These are phyloP conservation scores for Botia almorhae DNA, from an alignment of 2,797 vertebrate species.

Conservation along the genomic window DNA sequence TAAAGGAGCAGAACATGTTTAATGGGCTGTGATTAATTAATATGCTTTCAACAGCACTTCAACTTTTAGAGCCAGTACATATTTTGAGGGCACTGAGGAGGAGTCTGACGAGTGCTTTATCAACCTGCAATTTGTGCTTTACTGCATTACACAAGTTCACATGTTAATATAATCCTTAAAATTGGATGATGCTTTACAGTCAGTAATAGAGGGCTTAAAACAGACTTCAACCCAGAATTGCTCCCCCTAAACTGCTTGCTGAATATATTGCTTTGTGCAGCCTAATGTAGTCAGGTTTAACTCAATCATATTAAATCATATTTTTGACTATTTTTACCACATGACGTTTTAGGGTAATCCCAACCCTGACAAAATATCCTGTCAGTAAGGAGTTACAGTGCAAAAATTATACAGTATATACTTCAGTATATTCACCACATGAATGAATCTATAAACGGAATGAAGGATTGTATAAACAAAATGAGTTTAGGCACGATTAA, in stretches of 20 bases:
- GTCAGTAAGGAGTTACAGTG: background rate
- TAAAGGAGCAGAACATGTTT: slow-evolving; percentile 2
- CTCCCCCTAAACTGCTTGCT: background rate
- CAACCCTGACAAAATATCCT: background rate
- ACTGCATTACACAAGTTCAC: background rate
- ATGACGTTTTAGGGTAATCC: background rate
- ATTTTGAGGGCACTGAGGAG: background rate
- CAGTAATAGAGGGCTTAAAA: background rate
- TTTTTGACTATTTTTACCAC: background rate
- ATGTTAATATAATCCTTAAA: background rate
- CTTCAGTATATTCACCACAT: background rate
- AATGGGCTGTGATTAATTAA: slow-evolving; percentile 2
- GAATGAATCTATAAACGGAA: background rate
- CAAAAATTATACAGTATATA: too few relatives aligned
- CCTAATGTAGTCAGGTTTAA: background rate
- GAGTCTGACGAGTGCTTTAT: background rate
- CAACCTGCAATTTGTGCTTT: background rate
- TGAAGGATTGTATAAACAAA: background rate
- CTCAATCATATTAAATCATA: background rate
- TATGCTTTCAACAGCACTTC: background rate
- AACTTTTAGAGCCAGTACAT: background rate
- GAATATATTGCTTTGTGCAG: background rate
- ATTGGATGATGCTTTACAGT: background rate
- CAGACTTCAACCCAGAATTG: background rate
- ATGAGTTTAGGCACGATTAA: background rate